Evolutionary conservation across 2,888 invertebrate species (phyloP).

Genomic region (Rapana venosa): DNA sequence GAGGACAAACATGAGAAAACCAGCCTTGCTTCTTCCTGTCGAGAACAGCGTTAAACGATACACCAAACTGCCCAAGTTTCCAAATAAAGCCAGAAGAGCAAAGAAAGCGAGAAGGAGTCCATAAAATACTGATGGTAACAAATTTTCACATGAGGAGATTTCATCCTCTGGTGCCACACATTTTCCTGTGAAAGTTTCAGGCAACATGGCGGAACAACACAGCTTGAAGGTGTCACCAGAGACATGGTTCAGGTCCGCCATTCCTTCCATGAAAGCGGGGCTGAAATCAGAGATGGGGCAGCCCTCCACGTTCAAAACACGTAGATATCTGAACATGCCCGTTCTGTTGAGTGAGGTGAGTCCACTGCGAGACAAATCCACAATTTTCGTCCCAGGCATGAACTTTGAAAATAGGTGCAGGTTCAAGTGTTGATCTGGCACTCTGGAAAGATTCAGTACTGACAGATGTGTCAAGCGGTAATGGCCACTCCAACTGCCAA

Average conservation of each 20-base stretch:
- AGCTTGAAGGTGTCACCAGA: not conserved
- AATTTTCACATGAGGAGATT: not conserved
- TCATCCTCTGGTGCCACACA: not conserved
- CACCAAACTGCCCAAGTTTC: not conserved
- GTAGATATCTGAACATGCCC: not conserved
- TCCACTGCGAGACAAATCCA: not conserved
- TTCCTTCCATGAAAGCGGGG: not conserved
- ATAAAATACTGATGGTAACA: not conserved
- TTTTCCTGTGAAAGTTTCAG: not conserved
- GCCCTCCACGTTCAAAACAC: not conserved
- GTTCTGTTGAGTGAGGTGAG: not conserved
- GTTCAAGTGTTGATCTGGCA: not conserved
- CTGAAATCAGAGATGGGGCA: not conserved
- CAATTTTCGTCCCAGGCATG: not conserved
- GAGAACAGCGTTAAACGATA: not conserved
- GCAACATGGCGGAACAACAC: not conserved
- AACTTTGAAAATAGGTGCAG: not conserved
- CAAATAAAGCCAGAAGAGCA: not conserved
- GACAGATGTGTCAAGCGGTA: not conserved
- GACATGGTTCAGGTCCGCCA: not conserved
- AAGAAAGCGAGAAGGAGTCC: not conserved
- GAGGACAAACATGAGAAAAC: conserved; percentile 42
- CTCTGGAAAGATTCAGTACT: not conserved
- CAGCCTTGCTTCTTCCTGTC: not conserved
- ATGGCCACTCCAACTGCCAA: too few relatives aligned